phyloP scores from a whole-genome alignment of 30 jellyfish, hydroid and myxozoan species.

The Sanderia malayensis region DNA sequence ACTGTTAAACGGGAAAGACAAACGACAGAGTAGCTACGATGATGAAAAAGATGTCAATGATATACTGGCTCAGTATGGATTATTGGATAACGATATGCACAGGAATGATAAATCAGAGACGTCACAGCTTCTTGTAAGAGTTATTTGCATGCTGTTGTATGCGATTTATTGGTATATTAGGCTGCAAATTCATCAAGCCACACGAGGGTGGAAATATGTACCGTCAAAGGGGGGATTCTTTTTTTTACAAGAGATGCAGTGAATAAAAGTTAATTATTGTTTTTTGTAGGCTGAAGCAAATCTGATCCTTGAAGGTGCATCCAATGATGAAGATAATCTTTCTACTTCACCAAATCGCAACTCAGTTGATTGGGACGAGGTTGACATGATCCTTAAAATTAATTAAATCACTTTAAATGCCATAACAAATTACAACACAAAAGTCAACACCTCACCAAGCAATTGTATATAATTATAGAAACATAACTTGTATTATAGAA shows the following conservation, averaged over 20 bases:
- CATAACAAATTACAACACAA: no score
- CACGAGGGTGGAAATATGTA: no score
- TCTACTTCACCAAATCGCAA: background rate
- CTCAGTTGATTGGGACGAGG: conserved; percentile 48
- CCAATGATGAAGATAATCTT: conserved; percentile 2
- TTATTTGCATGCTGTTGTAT: no score
- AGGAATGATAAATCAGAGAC: conserved; percentile 18
- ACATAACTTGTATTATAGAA: no score
- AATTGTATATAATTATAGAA: no score
- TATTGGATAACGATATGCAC: conserved; percentile 41
- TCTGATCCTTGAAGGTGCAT: conserved; percentile 2
- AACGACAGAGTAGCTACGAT: background rate
- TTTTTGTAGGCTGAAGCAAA: conserved; percentile 58
- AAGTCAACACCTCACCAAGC: no score
- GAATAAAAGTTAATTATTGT: background rate
- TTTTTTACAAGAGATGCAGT: no score
- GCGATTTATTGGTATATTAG: no score
- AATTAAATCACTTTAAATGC: no score
- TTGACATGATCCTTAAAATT: conserved; percentile 30
- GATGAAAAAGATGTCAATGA: conserved; percentile 37
- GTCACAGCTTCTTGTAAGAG: conserved; percentile 28
- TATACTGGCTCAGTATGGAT: conserved; percentile 47
- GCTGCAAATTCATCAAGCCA: no score
- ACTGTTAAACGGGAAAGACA: conserved; percentile 8
- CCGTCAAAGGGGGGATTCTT: no score